Evolutionary conservation across 2,888 invertebrate genomes (phyloP), one percentile per base, ranked within the genome.

Genomic region (Meliscaeva auricollis): DNA sequence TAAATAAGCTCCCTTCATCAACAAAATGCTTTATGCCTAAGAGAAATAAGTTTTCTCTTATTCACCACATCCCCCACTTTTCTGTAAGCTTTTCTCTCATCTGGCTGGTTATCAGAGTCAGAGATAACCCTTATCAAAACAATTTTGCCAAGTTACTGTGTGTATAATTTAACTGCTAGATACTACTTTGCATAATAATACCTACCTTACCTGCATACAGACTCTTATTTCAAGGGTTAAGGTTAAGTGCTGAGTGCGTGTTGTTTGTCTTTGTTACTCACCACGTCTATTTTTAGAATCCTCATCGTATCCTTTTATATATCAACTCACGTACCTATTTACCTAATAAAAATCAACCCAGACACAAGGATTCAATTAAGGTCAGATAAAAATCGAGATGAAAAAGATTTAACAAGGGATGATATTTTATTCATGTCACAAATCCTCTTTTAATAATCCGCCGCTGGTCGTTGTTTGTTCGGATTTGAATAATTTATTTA

Each of bases 261-360:
- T n/a, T 11, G 22, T 32, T n/a, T 11, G 15, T 32, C 1, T 3
- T 35, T 38, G 1, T 41, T 35, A 74, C 44, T 79, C 83, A 84
- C 79, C 83, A 75, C 58, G 35, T 11, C 46, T 84, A 79, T 84
- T 72, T 84, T 79, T 84, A 70, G 79, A 84, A 69, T 52, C 68
- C 52, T 17, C 52, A 66, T 66, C 48, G 26, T 66, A 20, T 15
- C 22, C n/a, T 8, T 35, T 38, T 11, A 9, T n/a, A n/a, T n/a
- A 9, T 15, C 30, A 35, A 35, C 38, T 44, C 62, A 66, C 20
- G 17, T 13, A 38, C 9, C 13, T 0, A 38, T 26, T 26, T 26
- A 3, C 2, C 26, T 26, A 13, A n/a, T 35, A 38, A 4, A 38
- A 13, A 26, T 13, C 15, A 15, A 13, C 15, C 64, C 70, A 81